phyloP scores from a whole-genome alignment of 2,888 invertebrate genomes.

The Muscina levida region DNA sequence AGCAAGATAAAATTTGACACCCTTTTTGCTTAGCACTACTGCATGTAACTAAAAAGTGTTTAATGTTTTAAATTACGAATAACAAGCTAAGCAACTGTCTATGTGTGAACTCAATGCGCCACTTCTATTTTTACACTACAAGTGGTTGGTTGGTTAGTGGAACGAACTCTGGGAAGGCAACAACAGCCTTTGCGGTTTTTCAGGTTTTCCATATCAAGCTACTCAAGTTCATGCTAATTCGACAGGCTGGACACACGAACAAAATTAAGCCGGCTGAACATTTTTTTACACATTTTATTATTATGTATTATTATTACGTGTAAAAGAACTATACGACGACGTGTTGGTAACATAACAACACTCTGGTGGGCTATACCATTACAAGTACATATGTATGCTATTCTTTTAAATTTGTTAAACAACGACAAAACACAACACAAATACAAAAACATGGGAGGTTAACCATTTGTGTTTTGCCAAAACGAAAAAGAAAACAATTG shows the following conservation, averaged over 20 bases:
- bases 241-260: neutral
- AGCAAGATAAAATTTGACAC: neutral
- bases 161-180: slow-evolving; percentile 13
- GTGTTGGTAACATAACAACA: no score
- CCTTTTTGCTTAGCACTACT: neutral
- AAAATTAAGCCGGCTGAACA: no score
- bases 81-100: neutral
- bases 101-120: slow-evolving; percentile 2
- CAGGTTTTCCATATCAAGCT: slow-evolving; percentile 17
- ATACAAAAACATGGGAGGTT: neutral
- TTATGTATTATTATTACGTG: slow-evolving; percentile 8
- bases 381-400: neutral
- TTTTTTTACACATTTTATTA: slow-evolving; percentile 1
- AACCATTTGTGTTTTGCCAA: neutral
- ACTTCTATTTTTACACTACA: slow-evolving; percentile 20
- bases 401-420: neutral
- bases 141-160: neutral
- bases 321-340: neutral
- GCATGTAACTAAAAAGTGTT: neutral
- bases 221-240: slow-evolving; percentile 25
- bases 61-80: neutral
- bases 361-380: no score
- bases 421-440: neutral
- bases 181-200: slow-evolving; percentile 23
- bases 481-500: neutral